Conservation (phyloP, 30 jellyfish, hydroid and myxozoan species). For the Chironex yamaguchii region DNA sequence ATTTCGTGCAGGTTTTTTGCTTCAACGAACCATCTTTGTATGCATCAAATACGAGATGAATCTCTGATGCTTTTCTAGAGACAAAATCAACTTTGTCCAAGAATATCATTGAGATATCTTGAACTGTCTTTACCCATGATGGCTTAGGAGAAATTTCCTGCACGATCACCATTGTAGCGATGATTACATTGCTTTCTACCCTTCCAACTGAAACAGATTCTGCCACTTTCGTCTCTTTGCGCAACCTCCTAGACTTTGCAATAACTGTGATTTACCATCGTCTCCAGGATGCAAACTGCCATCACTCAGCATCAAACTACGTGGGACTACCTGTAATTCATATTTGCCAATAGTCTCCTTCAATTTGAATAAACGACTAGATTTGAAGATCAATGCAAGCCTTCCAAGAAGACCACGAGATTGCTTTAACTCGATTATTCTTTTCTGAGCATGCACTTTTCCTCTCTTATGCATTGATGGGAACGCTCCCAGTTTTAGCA, state of each 20-base stretch:
- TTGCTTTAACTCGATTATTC: no score
- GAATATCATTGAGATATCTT: slow-evolving; percentile 14
- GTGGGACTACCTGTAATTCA: no score
- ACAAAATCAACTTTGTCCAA: slow-evolving; percentile 36
- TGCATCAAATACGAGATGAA: slow-evolving; percentile 16
- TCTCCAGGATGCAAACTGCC: not conserved
- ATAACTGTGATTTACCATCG: not conserved
- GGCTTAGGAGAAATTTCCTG: slow-evolving; percentile 59
- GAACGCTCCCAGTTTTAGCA: not conserved
- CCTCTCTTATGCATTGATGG: not conserved
- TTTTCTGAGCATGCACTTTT: not conserved
- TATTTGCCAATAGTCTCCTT: no score
- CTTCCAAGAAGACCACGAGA: slow-evolving; percentile 7
- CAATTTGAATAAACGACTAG: no score
- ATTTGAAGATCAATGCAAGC: no score
- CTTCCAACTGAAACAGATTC: slow-evolving; percentile 30
- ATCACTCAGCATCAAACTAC: no score
- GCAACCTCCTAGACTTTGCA: slow-evolving; percentile 33
- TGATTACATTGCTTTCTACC: slow-evolving; percentile 48
- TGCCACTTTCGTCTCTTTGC: slow-evolving; percentile 9
- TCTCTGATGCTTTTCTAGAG: slow-evolving; percentile 46
- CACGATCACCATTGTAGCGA: slow-evolving; percentile 43
- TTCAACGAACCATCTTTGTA: slow-evolving; percentile 38
- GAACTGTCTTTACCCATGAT: slow-evolving; percentile 59
- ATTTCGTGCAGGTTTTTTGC: slow-evolving; percentile 20